Percentiles rank a stretch among this genome's conserved stretches.
Conservation (phyloP, 2,113 vertebrate species). For the Theristicus caerulescens region DNA sequence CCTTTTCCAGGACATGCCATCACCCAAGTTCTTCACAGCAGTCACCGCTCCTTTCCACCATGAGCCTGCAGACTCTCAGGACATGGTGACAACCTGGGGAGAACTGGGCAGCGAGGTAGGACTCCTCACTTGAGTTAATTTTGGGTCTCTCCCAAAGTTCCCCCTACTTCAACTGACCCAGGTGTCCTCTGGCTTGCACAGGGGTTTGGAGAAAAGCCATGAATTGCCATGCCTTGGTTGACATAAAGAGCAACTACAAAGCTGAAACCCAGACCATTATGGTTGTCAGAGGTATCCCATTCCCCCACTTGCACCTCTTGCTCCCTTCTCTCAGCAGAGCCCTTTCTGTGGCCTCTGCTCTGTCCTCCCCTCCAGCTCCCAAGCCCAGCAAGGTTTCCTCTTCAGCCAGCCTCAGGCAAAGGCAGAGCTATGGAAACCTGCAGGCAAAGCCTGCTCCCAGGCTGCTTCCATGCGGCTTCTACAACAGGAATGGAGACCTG, state of each 20-base stretch:
- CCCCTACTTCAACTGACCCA: background rate
- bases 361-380: background rate
- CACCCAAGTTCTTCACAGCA: background rate
- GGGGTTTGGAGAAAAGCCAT: background rate
- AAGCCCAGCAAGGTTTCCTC: background rate
- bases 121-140: background rate
- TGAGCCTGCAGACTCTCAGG: background rate
- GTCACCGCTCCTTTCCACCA: background rate
- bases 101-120: background rate
- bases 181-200: background rate
- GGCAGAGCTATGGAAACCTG: background rate
- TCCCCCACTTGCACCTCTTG: background rate
- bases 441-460: background rate
- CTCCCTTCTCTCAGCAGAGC: background rate
- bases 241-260: background rate
- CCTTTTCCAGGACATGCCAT: background rate
- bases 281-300: background rate
- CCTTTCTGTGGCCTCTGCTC: background rate
- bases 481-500: background rate
- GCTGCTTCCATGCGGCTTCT: background rate
- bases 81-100: background rate
- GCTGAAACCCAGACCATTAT: background rate
- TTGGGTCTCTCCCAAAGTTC: background rate
- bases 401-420: background rate
- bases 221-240: background rate